Evolutionary conservation across 2,888 invertebrate species (phyloP).

Genomic region (Gryllus longicercus): DNA sequence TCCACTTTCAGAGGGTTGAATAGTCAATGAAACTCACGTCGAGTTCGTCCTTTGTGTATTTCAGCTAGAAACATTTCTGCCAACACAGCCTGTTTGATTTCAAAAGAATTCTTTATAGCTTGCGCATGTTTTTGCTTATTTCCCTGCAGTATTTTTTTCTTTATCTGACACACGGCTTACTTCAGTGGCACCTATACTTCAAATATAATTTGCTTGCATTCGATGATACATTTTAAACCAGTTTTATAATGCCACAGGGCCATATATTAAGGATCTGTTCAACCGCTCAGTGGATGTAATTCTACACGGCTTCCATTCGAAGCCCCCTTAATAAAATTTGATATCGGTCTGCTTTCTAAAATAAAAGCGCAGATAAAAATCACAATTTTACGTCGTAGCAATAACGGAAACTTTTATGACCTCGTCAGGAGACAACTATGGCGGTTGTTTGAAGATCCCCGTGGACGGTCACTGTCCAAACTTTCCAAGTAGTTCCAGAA

Average conservation of each 20-base stretch:
- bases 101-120: no score
- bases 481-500: no score
- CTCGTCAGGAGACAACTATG: neutral
- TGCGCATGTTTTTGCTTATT: no score
- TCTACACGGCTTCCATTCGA: neutral
- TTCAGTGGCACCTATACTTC: neutral
- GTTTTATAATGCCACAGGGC: neutral
- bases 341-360: neutral
- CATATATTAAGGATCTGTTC: neutral
- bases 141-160: neutral
- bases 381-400: neutral
- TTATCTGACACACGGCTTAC: neutral
- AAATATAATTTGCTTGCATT: slow-evolving; percentile 3
- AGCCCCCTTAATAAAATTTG: neutral
- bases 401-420: neutral
- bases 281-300: neutral
- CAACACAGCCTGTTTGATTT: no score
- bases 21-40: no score
- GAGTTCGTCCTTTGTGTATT: no score
- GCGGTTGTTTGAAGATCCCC: neutral
- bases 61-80: no score
- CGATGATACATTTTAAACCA: neutral
- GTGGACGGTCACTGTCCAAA: no score
- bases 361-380: slow-evolving; percentile 6
- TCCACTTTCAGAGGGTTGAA: no score